These are phyloP conservation scores for Sycophaga agraensis DNA, from an alignment of 1,140 invertebrate genomes.

Conservation along the genomic window DNA sequence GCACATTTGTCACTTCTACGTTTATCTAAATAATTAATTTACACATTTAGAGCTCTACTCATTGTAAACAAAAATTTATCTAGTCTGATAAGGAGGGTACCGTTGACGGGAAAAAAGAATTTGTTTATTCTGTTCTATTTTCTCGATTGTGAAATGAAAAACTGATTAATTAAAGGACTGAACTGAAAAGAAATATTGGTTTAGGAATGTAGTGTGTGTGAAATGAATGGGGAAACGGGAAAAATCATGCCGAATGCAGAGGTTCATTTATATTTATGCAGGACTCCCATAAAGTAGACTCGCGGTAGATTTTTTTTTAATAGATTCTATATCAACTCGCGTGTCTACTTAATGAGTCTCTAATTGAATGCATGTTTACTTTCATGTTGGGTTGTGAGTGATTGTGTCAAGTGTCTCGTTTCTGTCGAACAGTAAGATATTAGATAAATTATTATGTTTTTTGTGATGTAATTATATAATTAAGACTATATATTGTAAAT, in stretches of 20 bases:
- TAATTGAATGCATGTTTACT: no score
- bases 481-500: constrained; percentile 7
- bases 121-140: background rate
- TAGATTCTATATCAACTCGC: no score
- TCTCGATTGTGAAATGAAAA: background rate
- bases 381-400: no score
- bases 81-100: background rate
- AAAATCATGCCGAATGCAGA: constrained; percentile 24
- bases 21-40: constrained; percentile 14
- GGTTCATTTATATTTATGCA: constrained; percentile 12
- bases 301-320: background rate
- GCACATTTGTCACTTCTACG: background rate
- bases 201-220: background rate
- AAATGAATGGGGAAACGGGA: background rate
- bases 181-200: constrained; percentile 9
- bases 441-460: background rate
- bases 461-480: background rate
- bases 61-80: constrained; percentile 3
- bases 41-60: constrained; percentile 20
- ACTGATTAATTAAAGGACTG: background rate
- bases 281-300: constrained; percentile 1
- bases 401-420: constrained; percentile 22
- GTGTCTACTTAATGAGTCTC: background rate
- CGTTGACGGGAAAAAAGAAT: background rate
- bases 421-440: background rate